phyloP scores from a whole-genome alignment of 2,797 vertebrate genomes.

The Masticophis lateralis region DNA sequence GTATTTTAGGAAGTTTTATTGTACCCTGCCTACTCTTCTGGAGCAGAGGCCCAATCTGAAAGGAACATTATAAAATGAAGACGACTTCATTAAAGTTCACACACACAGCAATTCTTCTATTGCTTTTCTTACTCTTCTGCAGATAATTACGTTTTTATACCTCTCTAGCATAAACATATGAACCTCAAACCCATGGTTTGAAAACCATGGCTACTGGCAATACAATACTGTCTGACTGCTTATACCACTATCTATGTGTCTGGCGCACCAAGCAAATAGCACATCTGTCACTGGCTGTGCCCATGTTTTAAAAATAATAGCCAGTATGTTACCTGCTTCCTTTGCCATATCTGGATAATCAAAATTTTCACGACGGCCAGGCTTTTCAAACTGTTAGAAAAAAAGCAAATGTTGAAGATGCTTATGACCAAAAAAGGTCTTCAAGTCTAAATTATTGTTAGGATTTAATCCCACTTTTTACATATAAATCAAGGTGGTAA shows the following conservation, averaged over 20 bases:
- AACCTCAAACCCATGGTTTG: background rate
- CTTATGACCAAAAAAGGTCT: background rate
- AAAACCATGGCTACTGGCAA: background rate
- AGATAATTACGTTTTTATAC: background rate
- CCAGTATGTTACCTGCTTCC: slow-evolving; percentile 84
- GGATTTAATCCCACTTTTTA: background rate
- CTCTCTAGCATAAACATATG: background rate
- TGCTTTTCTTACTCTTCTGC: background rate
- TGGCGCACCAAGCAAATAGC: background rate
- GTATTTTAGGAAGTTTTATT: background rate
- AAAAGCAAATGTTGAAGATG: background rate
- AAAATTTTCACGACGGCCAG: slow-evolving; percentile 64
- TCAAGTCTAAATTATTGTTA: background rate
- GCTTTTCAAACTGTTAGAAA: slow-evolving; percentile 84
- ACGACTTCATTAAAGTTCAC: background rate
- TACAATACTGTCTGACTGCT: background rate
- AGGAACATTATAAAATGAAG: background rate
- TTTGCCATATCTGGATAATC: slow-evolving; percentile 95
- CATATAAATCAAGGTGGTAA: background rate
- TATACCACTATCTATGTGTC: background rate
- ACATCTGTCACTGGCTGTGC: background rate
- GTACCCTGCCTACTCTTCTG: background rate
- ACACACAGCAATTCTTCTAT: background rate
- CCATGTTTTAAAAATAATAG: background rate
- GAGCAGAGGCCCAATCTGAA: background rate